Conservation (phyloP, 2,888 invertebrate genomes). For the Luperina nickerlii region DNA sequence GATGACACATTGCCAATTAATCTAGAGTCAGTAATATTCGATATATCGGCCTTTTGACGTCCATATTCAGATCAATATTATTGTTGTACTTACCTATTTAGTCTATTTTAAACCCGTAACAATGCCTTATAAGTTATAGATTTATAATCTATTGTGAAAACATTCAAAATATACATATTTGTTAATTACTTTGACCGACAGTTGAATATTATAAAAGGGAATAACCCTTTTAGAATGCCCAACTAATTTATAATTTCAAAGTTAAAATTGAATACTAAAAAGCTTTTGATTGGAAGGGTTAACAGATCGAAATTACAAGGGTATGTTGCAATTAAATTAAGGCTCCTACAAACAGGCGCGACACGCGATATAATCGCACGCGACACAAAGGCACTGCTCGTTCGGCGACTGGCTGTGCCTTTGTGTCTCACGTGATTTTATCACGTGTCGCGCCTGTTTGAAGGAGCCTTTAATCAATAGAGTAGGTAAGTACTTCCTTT, state of each 20-base stretch:
- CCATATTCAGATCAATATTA: not conserved
- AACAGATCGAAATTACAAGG: not conserved
- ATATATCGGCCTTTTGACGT: not conserved
- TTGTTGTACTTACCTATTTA: not conserved
- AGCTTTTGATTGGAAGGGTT: slow-evolving; percentile 6
- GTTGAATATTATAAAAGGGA: not conserved
- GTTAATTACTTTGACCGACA: not conserved
- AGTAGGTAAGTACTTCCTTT: not conserved
- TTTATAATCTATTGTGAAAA: not conserved
- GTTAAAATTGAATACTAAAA: slow-evolving; percentile 12
- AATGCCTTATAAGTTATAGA: not conserved
- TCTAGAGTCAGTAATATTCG: not conserved
- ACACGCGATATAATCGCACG: too few relatives aligned
- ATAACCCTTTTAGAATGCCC: too few relatives aligned
- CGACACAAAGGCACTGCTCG: too few relatives aligned
- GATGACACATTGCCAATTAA: slow-evolving; percentile 35
- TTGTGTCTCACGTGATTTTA: too few relatives aligned
- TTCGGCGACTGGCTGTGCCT: too few relatives aligned
- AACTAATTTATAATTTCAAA: not conserved
- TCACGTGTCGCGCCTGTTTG: too few relatives aligned
- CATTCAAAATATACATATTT: not conserved
- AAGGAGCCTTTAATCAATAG: not conserved
- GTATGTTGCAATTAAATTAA: not conserved
- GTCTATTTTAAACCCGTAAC: not conserved
- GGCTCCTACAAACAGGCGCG: too few relatives aligned